Evolutionary conservation across 1,140 invertebrate species (phyloP), one percentile per base, ranked within the genome.

Genomic region (Anthonomus grandis): DNA sequence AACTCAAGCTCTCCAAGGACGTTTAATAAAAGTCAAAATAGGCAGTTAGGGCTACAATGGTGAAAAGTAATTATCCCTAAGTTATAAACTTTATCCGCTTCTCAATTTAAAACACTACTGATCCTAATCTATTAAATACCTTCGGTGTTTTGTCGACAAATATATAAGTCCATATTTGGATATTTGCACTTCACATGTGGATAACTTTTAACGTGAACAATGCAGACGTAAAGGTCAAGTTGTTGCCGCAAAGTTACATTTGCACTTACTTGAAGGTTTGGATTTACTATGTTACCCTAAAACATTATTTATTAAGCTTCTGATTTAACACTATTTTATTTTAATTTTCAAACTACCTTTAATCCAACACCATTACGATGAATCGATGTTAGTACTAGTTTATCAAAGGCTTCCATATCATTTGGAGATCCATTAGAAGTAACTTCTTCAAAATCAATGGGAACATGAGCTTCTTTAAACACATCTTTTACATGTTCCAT

Each of bases 141-240:
- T 68, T 78, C 78, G 2, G 77, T 80, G 57, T 89, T 87, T 69
- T 88, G 84, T 53, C 86, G 68, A 31, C 89, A 82, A 10, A 88
- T 75, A 4, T 85, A 77, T 54, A 88, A 73, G 71, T 89, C 83
- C 19, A 89, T 76, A 69, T 83, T 74, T 25, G 78, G 65, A 64
- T 86, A 83, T 12, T 79, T 74, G 13, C 82, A 81, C 42, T 56
- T 76, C 47, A 84, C 77, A 23, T 80, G 82, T 24, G 81, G 79
- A 57, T 84, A 79, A 10, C 81, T 80, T 62, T 80, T 79, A 67
- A 81, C 83, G 45, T 83, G 81, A 17, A 86, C 69, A 3, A 87
- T 78, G 69, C 86, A 85, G 2, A 82, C 83, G 72, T 80, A 88
- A 12, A 89, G 70, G 67, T 83, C 83, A 9, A 84, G 63, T 37